These are phyloP conservation scores for Diachrysia chrysitis DNA, from an alignment of 2,888 invertebrate species.

Conservation along the genomic window DNA sequence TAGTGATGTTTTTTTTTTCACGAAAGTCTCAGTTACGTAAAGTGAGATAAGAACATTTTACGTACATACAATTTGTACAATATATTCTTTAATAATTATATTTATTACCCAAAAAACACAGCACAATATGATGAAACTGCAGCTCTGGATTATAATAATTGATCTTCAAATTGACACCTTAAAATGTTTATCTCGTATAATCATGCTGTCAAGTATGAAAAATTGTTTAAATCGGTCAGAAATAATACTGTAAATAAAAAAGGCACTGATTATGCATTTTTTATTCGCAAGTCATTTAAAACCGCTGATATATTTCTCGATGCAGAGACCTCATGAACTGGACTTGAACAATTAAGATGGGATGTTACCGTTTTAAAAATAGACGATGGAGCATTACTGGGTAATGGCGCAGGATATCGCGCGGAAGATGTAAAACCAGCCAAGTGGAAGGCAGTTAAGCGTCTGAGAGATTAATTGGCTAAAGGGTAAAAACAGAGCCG, in stretches of 20 bases:
- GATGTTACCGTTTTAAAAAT: slow-evolving; percentile 40
- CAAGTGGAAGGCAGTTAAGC: slow-evolving; percentile 48
- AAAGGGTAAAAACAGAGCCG: slow-evolving; percentile 46
- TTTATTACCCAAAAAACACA: not conserved
- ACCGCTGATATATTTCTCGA: slow-evolving; percentile 12
- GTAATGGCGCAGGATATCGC: slow-evolving; percentile 54
- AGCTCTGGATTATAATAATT: not conserved
- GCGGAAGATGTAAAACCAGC: slow-evolving; percentile 54
- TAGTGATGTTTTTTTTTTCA: too few species aligned
- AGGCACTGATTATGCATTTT: not conserved
- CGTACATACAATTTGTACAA: too few species aligned
- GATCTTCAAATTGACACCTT: not conserved
- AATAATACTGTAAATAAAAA: not conserved
- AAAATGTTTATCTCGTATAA: not conserved
- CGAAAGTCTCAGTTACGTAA: too few species aligned
- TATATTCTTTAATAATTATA: not conserved
- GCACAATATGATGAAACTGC: not conserved
- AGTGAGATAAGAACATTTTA: too few species aligned
- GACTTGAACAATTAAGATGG: slow-evolving; percentile 30
- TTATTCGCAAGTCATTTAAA: not conserved
- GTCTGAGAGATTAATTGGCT: slow-evolving; percentile 59
- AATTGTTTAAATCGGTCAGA: not conserved
- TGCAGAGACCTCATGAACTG: slow-evolving; percentile 28
- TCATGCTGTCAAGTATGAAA: not conserved
- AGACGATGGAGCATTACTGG: slow-evolving; percentile 43